A percentile compares a stretch with the other conserved stretches of the same genome.
Evolutionary conservation across 2,797 vertebrate species (phyloP).

Genomic region (Melanogrammus aeglefinus): DNA sequence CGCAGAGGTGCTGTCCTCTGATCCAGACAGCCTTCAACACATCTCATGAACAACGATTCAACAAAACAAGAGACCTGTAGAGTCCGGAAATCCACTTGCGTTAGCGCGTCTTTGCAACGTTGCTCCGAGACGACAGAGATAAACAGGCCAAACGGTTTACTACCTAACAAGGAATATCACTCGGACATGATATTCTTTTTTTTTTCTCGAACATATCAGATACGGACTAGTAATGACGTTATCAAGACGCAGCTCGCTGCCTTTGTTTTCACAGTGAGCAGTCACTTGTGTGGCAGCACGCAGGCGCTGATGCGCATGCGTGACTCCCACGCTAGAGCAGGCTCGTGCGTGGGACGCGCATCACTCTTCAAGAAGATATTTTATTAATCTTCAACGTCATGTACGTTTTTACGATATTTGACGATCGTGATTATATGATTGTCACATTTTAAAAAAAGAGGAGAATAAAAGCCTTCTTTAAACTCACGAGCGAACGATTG

Average conservation of each 20-base stretch:
- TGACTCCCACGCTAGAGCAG: constrained; percentile 32
- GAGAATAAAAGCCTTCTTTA: not conserved
- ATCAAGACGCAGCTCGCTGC: constrained; percentile 44
- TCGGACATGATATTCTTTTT: constrained; percentile 7
- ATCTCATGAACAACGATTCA: not conserved
- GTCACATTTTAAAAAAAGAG: not conserved
- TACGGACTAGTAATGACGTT: constrained; percentile 47
- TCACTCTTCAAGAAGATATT: not conserved
- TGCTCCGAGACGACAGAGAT: not conserved
- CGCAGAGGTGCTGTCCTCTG: not conserved
- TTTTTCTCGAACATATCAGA: constrained; percentile 27
- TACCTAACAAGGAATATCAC: not conserved
- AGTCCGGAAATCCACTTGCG: not conserved
- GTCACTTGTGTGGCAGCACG: constrained; percentile 54
- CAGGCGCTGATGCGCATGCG: constrained; percentile 67
- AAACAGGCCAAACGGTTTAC: not conserved
- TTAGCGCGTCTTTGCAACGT: not conserved
- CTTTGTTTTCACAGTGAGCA: constrained; percentile 63
- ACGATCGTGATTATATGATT: not conserved
- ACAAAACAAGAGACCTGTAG: not conserved
- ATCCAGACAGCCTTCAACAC: not conserved
- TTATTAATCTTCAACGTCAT: not conserved
- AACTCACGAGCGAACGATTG: not conserved
- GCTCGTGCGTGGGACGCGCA: not conserved
- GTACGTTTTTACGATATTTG: not conserved